phyloP scores from a whole-genome alignment of 2,888 invertebrate genomes.

The Protophormia terraenovae region DNA sequence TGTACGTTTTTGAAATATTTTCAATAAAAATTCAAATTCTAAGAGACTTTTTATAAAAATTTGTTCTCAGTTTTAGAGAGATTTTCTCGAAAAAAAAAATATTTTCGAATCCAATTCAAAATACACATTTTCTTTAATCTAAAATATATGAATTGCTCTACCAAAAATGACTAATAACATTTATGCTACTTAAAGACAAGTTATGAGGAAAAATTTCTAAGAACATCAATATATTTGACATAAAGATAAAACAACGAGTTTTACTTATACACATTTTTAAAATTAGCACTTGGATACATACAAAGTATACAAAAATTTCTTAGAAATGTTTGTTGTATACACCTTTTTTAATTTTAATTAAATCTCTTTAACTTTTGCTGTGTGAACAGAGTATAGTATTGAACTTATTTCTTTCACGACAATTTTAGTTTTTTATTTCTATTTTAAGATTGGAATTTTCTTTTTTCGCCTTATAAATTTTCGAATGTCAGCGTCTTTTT shows the following conservation, averaged over 20 bases:
- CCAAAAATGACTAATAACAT: too few relatives aligned
- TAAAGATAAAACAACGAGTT: neutral
- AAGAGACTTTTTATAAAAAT: too few relatives aligned
- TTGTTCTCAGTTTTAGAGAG: too few relatives aligned
- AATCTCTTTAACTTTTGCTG: neutral
- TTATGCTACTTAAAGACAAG: neutral
- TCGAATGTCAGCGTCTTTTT: constrained; percentile 3
- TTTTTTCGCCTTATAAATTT: neutral
- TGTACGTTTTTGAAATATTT: too few relatives aligned
- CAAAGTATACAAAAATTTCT: neutral
- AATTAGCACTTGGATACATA: neutral
- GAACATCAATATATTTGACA: neutral
- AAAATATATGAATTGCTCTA: too few relatives aligned
- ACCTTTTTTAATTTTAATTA: too few relatives aligned
- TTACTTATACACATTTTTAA: neutral
- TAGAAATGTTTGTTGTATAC: neutral
- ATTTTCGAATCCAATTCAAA: too few relatives aligned
- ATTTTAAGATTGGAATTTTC: constrained; percentile 2
- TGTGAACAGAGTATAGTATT: neutral
- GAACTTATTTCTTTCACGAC: neutral
- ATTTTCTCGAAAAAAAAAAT: too few relatives aligned
- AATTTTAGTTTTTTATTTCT: constrained; percentile 16
- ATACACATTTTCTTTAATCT: too few relatives aligned
- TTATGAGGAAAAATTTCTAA: neutral
- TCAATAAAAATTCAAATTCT: too few relatives aligned